phyloP scores from a whole-genome alignment of 2,113 vertebrate genomes.

The Pleuronectes platessa region DNA sequence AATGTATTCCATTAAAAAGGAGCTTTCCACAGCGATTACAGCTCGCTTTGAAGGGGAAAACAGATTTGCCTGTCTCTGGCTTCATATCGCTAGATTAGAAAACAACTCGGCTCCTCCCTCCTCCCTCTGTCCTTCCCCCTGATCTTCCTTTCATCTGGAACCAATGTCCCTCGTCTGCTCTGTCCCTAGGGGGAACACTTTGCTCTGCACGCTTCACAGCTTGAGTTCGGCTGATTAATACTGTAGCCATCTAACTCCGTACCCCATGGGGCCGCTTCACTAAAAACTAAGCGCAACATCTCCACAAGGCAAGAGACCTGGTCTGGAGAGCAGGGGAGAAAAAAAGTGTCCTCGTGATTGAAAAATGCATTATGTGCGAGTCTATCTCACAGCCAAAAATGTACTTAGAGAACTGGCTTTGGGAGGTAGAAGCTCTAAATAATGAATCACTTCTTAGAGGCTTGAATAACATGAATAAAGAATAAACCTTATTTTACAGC shows the following conservation, averaged over 20 bases:
- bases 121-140: slow-evolving; percentile 42
- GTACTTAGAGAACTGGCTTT: slow-evolving; percentile 78
- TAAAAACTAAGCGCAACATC: slow-evolving; percentile 54
- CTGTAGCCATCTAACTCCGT: slow-evolving; percentile 70
- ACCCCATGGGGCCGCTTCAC: slow-evolving; percentile 62
- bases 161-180: slow-evolving; percentile 75
- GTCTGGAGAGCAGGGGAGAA: slow-evolving; percentile 13
- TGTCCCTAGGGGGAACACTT: slow-evolving; percentile 76
- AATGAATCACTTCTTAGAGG: slow-evolving; percentile 77
- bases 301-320: slow-evolving; percentile 48
- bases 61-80: slow-evolving; percentile 60
- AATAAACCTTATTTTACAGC: slow-evolving; percentile 70
- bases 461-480: slow-evolving; percentile 81
- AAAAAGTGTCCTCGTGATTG: slow-evolving; percentile 43
- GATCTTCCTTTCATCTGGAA: slow-evolving; percentile 79
- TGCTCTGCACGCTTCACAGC: slow-evolving; percentile 72
- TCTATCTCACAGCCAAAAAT: slow-evolving; percentile 75
- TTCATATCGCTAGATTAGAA: slow-evolving; percentile 72
- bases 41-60: slow-evolving; percentile 53
- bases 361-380: slow-evolving; percentile 59
- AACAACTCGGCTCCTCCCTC: slow-evolving; percentile 67
- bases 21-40: slow-evolving; percentile 65
- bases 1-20: slow-evolving; percentile 67
- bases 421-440: slow-evolving; percentile 76
- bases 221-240: slow-evolving; percentile 74